These are phyloP conservation scores for Acipenser ruthenus DNA, from an alignment of 2,797 vertebrate species.

Conservation along the genomic window DNA sequence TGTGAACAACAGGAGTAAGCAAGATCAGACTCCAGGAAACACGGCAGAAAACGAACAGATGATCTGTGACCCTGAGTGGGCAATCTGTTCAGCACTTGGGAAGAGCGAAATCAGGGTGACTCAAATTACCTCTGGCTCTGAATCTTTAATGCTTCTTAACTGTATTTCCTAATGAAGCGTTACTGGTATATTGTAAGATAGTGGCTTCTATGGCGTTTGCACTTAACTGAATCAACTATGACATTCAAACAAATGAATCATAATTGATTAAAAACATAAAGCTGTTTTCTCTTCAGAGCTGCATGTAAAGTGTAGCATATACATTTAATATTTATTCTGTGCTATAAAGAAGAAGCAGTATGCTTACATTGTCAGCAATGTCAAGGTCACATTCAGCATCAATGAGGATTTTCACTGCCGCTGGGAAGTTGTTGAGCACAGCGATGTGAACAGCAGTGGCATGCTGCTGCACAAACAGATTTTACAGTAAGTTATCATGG, in stretches of 20 bases:
- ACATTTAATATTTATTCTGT: background rate
- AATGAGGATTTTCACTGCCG: slow-evolving; percentile 65
- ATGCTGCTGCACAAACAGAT: slow-evolving; percentile 55
- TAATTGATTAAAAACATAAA: background rate
- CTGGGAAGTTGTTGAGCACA: slow-evolving; percentile 60
- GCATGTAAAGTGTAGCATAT: background rate
- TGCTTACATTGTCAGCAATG: slow-evolving; percentile 68
- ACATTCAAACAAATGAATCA: background rate
- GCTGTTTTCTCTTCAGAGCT: background rate
- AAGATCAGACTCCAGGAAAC: background rate
- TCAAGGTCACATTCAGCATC: slow-evolving; percentile 68
- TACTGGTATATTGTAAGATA: no score
- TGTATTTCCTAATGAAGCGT: no score
- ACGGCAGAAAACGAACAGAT: no score
- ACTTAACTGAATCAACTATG: no score
- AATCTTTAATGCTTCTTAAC: no score
- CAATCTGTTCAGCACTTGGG: no score
- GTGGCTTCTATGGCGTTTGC: no score
- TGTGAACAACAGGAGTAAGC: slow-evolving; percentile 30
- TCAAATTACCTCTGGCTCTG: no score
- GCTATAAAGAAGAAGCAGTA: background rate
- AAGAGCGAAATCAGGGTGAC: no score
- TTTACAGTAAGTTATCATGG: no score
- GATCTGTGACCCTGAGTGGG: no score
- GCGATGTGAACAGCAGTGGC: slow-evolving; percentile 61